Percentiles rank a stretch among this genome's conserved stretches.
Conservation (phyloP, 2,888 invertebrate genomes). For the Pammene fasciana region DNA sequence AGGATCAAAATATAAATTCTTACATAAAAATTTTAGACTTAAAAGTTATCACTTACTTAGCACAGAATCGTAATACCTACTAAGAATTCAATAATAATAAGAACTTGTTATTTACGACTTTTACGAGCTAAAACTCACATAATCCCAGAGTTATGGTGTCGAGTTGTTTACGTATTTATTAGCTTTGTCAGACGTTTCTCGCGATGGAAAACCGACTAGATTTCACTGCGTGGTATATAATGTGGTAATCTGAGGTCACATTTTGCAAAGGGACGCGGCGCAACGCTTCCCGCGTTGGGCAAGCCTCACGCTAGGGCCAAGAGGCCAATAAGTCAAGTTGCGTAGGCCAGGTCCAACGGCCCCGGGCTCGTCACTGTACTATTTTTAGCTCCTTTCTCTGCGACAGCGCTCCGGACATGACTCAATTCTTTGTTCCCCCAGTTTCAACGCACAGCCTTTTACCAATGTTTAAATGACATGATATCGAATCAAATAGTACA, state of each 20-base stretch:
- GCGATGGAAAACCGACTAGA: constrained; percentile 9
- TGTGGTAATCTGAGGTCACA: background rate
- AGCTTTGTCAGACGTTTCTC: background rate
- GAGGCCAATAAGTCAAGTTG: constrained; percentile 58
- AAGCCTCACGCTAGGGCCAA: constrained; percentile 52
- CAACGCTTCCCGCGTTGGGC: constrained; percentile 24
- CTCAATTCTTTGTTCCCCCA: constrained; percentile 76
- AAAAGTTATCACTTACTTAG: background rate
- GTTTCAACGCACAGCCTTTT: constrained; percentile 33
- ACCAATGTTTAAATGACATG: constrained; percentile 2
- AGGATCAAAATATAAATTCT: background rate
- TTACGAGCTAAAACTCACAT: background rate
- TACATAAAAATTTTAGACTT: constrained; percentile 4
- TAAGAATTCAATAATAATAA: constrained; percentile 8
- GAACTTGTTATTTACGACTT: constrained; percentile 17
- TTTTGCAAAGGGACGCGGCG: constrained; percentile 28
- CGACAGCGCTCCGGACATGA: constrained; percentile 71
- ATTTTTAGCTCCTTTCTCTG: constrained; percentile 78
- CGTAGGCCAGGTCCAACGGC: constrained; percentile 71
- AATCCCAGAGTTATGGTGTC: constrained; percentile 1
- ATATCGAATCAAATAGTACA: no score
- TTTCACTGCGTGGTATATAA: background rate
- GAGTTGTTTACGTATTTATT: constrained; percentile 15
- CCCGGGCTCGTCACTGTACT: constrained; percentile 67
- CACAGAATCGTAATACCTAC: background rate